Percentiles rank a stretch among this genome's conserved stretches.
Evolutionary conservation across 2,888 invertebrate species (phyloP).

Genomic region (Ochropleura leucogaster): DNA sequence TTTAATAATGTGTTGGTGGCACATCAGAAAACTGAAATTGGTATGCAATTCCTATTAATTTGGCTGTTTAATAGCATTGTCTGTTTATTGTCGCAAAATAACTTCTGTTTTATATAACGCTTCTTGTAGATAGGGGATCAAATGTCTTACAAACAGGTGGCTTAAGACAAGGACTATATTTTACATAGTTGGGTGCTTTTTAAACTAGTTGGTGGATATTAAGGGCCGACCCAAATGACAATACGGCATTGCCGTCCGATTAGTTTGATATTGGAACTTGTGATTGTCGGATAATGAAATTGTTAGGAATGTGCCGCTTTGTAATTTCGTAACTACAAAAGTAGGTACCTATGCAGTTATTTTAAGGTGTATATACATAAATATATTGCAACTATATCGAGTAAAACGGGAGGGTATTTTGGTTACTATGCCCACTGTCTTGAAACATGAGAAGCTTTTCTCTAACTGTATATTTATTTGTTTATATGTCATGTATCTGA

Average conservation of each 20-base stretch:
- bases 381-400: not conserved
- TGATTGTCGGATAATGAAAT: conserved; percentile 1
- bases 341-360: not conserved
- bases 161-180: conserved; percentile 2
- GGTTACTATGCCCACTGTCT: not conserved
- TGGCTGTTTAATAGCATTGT: not conserved
- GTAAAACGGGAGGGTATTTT: not conserved
- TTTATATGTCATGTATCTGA: not conserved
- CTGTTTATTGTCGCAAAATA: not conserved
- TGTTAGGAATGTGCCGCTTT: not conserved
- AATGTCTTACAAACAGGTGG: conserved; percentile 19
- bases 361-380: not conserved
- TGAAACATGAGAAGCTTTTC: not conserved
- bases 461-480: not conserved
- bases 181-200: conserved; percentile 18
- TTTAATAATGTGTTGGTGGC: not conserved
- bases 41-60: not conserved
- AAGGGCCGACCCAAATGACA: conserved; percentile 37
- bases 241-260: conserved; percentile 48
- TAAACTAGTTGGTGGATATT: not conserved
- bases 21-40: not conserved
- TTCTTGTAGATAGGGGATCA: not conserved
- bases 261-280: conserved; percentile 6
- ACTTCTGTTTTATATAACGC: not conserved
- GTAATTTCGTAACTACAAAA: not conserved